Conservation (phyloP, 2,888 invertebrate species). For the Dorcus hopei region DNA sequence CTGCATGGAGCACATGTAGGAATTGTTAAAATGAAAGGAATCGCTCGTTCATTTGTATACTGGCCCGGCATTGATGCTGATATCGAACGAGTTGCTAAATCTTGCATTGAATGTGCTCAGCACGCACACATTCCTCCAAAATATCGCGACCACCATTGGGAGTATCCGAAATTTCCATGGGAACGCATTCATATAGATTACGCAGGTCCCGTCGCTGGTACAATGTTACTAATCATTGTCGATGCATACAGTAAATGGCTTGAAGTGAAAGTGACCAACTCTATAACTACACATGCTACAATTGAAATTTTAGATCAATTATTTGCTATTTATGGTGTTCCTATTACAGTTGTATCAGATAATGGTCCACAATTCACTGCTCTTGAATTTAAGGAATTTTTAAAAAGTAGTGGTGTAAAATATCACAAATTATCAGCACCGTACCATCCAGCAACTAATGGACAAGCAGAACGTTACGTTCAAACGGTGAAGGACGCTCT, state of each 20-base stretch:
- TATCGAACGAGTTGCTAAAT: conserved; percentile 3
- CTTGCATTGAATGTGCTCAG: too few species aligned
- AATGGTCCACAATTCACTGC: conserved; percentile 24
- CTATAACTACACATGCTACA: conserved; percentile 17
- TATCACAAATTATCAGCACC: conserved; percentile 17
- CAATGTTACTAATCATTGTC: conserved; percentile 24
- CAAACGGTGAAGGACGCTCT: conserved; percentile 17
- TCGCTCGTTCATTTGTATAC: conserved; percentile 17
- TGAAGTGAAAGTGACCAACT: conserved; percentile 23
- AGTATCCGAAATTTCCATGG: conserved; percentile 19
- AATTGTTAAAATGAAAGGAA: conserved; percentile 17
- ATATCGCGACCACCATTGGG: too few species aligned
- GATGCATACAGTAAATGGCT: conserved; percentile 27
- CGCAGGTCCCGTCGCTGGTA: conserved; percentile 30
- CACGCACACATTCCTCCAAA: too few species aligned
- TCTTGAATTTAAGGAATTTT: conserved; percentile 16
- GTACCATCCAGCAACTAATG: conserved; percentile 29
- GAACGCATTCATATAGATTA: conserved; percentile 35
- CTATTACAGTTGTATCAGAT: conserved; percentile 22
- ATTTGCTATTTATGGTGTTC: conserved; percentile 20
- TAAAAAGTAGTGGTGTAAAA: conserved; percentile 15
- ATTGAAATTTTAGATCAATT: conserved; percentile 3
- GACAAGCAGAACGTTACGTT: conserved; percentile 24
- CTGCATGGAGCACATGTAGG: conserved; percentile 15
- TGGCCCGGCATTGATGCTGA: conserved; percentile 12